Conservation (phyloP, 2,888 invertebrate species). For the Athripsodes cinereus region DNA sequence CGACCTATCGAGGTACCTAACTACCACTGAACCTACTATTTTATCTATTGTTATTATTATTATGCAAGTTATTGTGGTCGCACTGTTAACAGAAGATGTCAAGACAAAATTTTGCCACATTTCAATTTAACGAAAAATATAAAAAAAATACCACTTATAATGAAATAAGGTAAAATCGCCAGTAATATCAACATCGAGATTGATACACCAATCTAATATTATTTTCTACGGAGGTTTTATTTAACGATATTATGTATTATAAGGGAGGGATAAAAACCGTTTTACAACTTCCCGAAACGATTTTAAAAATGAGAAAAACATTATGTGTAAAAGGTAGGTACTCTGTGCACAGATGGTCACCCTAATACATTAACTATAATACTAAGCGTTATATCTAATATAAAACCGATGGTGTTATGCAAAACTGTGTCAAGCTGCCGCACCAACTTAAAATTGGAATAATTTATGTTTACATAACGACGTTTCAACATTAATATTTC, state of each 20-base stretch:
- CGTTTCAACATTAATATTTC: no score
- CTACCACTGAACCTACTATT: no score
- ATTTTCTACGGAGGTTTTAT: not conserved
- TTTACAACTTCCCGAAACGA: not conserved
- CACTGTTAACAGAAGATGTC: conserved; percentile 17
- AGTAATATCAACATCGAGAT: not conserved
- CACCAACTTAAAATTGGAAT: no score
- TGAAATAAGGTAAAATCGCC: conserved; percentile 15
- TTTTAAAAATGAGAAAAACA: not conserved
- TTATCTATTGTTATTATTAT: no score
- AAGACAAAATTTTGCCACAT: conserved; percentile 17
- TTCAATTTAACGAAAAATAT: conserved; percentile 22
- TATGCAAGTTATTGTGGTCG: no score
- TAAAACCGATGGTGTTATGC: no score
- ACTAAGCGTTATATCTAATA: no score
- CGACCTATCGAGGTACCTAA: conserved; percentile 8
- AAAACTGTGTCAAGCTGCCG: no score
- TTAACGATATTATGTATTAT: not conserved
- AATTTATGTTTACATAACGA: no score
- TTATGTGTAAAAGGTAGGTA: not conserved
- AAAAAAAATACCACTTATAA: conserved; percentile 21
- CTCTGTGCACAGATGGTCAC: no score
- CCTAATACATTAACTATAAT: no score
- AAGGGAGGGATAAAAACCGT: not conserved
- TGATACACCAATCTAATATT: no score